These are phyloP conservation scores for Dryobota labecula DNA, from an alignment of 2,888 invertebrate species.

Conservation along the genomic window DNA sequence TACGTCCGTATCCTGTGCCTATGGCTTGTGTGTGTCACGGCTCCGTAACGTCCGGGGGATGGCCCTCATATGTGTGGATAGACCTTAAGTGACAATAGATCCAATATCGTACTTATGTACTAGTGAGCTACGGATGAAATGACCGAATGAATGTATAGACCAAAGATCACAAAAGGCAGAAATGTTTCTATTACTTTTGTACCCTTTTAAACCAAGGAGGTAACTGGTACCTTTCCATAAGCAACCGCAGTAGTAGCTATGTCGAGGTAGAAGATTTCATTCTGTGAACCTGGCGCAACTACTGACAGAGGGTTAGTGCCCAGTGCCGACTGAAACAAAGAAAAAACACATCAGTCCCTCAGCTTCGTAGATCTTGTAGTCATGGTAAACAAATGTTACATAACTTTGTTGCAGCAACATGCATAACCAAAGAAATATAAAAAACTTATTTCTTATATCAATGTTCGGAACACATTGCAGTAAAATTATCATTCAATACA, in stretches of 20 bases:
- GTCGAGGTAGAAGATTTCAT: slow-evolving; percentile 96
- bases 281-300: slow-evolving; percentile 93
- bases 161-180: neutral
- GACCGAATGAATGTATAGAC: too few relatives aligned
- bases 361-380: neutral
- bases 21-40: too few relatives aligned
- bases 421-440: too few relatives aligned
- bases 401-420: neutral
- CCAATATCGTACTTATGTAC: too few relatives aligned
- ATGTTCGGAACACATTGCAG: neutral
- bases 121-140: too few relatives aligned
- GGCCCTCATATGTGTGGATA: too few relatives aligned
- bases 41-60: too few relatives aligned
- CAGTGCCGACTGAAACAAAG: slow-evolving; percentile 91
- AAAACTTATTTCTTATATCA: too few relatives aligned
- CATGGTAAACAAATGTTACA: neutral
- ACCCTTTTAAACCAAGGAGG: neutral
- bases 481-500: neutral
- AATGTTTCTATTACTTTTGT: neutral
- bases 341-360: neutral
- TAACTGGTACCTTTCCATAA: slow-evolving; percentile 94
- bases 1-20: too few relatives aligned
- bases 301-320: slow-evolving; percentile 98
- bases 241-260: slow-evolving; percentile 99
- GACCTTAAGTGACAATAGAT: too few relatives aligned